Percentiles rank a stretch among this genome's conserved stretches.
Evolutionary conservation across 2,113 vertebrate species (phyloP).

Genomic region (Rhadina sibilatrix): DNA sequence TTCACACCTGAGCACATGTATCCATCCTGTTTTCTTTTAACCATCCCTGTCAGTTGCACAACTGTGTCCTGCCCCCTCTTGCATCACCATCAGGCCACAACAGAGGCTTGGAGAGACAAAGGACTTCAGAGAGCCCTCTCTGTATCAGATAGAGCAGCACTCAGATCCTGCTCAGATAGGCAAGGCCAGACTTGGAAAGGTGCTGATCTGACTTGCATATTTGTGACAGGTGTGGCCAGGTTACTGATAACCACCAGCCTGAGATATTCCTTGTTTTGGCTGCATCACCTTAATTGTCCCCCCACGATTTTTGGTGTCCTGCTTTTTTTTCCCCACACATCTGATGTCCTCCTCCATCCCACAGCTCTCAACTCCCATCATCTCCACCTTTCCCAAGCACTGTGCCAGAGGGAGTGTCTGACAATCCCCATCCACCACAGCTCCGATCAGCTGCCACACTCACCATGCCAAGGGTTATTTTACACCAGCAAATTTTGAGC

Average conservation of each 20-base stretch:
- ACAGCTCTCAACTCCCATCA: background rate
- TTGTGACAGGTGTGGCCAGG: slow-evolving; percentile 22
- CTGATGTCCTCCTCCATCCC: background rate
- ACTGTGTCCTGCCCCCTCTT: slow-evolving; percentile 19
- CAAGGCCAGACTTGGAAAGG: background rate
- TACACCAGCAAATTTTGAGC: background rate
- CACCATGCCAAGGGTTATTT: background rate
- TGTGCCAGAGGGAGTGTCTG: background rate
- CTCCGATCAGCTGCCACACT: background rate
- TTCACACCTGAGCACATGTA: background rate
- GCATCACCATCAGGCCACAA: slow-evolving; percentile 22
- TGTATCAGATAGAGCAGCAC: background rate
- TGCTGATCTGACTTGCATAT: background rate
- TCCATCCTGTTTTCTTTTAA: slow-evolving; percentile 13
- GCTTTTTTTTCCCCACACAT: background rate
- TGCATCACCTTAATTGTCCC: background rate
- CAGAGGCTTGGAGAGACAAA: slow-evolving; percentile 12
- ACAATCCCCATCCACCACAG: background rate
- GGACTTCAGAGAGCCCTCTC: slow-evolving; percentile 8
- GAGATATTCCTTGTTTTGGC: background rate
- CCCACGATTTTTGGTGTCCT: background rate
- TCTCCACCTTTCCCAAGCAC: background rate
- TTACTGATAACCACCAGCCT: background rate
- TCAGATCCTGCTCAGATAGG: slow-evolving; percentile 32
- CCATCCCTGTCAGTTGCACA: background rate